phyloP scores from a whole-genome alignment of 1,140 invertebrate species.

The Tachypleus tridentatus region DNA sequence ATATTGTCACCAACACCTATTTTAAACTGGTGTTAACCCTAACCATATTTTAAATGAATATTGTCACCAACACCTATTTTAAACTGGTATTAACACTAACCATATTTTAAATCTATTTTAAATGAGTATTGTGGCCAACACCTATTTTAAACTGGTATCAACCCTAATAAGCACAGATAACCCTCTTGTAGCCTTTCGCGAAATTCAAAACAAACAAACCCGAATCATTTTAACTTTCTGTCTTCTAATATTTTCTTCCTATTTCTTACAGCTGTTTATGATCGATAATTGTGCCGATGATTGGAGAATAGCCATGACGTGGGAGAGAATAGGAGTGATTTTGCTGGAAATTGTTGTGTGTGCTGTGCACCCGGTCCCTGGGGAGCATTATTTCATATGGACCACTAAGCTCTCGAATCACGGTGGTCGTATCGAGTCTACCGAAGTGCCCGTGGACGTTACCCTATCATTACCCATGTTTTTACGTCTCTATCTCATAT shows the following conservation, averaged over 20 bases:
- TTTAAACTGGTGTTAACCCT: too few relatives aligned
- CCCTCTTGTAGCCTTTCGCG: too few relatives aligned
- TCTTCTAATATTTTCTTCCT: slow-evolving; percentile 11
- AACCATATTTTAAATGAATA: too few relatives aligned
- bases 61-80: too few relatives aligned
- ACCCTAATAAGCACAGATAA: too few relatives aligned
- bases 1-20: too few relatives aligned
- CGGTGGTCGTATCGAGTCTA: slow-evolving; percentile 49
- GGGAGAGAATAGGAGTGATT: slow-evolving; percentile 87
- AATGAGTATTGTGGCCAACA: too few relatives aligned
- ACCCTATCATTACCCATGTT: slow-evolving; percentile 98
- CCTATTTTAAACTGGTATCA: too few relatives aligned
- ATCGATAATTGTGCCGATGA: slow-evolving; percentile 99
- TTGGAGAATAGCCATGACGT: slow-evolving; percentile 99
- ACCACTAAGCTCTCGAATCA: slow-evolving; percentile 89
- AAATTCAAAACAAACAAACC: too few relatives aligned
- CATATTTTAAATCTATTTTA: too few relatives aligned
- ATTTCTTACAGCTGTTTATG: slow-evolving; percentile 77
- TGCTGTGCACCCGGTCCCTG: slow-evolving; percentile 93
- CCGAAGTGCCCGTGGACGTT: slow-evolving; percentile 86
- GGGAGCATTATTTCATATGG: slow-evolving; percentile 91
- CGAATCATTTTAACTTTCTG: background rate
- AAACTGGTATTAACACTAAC: too few relatives aligned
- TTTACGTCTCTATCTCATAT: slow-evolving; percentile 95
- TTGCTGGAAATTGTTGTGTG: slow-evolving; percentile 85